Conservation (phyloP, 2,797 vertebrate genomes). For the Petrocephalus schoutedeni region DNA sequence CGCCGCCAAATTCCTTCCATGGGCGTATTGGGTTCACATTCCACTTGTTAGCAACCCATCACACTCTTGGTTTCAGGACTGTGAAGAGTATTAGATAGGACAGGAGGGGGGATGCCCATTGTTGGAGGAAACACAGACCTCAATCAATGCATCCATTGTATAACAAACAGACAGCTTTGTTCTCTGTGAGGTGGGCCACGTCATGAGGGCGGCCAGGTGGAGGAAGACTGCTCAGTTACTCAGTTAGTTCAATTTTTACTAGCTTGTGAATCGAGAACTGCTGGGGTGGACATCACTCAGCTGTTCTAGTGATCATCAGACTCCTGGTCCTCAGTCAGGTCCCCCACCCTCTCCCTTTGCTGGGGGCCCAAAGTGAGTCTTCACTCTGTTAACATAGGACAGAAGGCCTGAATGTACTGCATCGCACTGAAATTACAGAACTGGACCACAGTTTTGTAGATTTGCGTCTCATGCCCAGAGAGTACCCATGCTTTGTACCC, state of each 20-base stretch:
- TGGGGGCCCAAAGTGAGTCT: slow-evolving; percentile 21
- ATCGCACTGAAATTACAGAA: background rate
- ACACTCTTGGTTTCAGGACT: slow-evolving; percentile 18
- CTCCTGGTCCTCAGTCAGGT: slow-evolving; percentile 14
- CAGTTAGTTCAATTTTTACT: background rate
- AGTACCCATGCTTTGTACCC: too few relatives aligned
- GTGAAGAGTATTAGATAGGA: background rate
- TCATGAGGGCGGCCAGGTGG: background rate
- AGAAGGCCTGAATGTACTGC: background rate
- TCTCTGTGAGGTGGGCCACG: background rate
- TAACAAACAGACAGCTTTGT: background rate
- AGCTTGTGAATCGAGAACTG: background rate
- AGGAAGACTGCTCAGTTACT: background rate
- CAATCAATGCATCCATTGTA: slow-evolving; percentile 3
- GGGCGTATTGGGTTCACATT: slow-evolving; percentile 27
- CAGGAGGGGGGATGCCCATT: background rate
- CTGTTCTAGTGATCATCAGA: background rate
- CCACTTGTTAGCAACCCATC: background rate
- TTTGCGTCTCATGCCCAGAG: too few relatives aligned
- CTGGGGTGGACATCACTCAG: background rate
- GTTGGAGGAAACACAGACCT: background rate
- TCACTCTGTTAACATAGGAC: background rate
- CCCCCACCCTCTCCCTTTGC: slow-evolving; percentile 25
- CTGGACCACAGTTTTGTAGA: too few relatives aligned
- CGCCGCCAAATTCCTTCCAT: slow-evolving; percentile 20